phyloP scores from a whole-genome alignment of 2,888 invertebrate species.

The Atethmia centrago region DNA sequence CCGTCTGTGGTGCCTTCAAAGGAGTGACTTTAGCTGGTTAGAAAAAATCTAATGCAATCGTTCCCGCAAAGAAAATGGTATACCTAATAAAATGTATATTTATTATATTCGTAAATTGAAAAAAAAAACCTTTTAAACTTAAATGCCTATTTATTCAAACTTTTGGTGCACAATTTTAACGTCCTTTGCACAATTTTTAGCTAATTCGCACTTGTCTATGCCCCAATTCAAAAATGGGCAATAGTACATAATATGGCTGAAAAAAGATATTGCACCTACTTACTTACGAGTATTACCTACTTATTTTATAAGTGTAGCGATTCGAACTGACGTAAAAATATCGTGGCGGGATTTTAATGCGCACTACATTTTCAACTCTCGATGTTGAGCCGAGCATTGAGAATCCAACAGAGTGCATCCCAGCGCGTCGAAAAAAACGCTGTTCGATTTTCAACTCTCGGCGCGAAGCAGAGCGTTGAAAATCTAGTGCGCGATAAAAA shows the following conservation, averaged over 20 bases:
- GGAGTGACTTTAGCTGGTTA: background rate
- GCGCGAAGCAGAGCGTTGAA: no score
- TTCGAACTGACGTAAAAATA: no score
- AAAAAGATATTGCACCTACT: background rate
- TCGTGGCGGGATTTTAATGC: no score
- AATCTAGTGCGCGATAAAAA: no score
- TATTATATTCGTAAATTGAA: background rate
- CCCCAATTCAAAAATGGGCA: background rate
- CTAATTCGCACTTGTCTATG: background rate
- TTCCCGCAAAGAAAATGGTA: background rate
- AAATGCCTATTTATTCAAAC: constrained; percentile 3
- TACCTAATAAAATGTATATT: background rate
- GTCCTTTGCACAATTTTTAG: constrained; percentile 36
- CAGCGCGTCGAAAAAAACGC: no score
- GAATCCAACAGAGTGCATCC: no score
- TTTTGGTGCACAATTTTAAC: constrained; percentile 33
- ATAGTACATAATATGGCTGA: background rate
- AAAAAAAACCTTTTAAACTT: background rate
- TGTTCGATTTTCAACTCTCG: no score
- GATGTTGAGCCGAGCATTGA: no score
- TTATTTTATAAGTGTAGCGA: background rate
- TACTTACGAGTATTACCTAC: background rate
- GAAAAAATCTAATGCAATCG: background rate
- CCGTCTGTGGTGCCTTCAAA: background rate
- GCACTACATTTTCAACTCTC: no score